Base-by-base conservation (phyloP, 2,113 vertebrate species). In the Cepphus grylle region DNA sequence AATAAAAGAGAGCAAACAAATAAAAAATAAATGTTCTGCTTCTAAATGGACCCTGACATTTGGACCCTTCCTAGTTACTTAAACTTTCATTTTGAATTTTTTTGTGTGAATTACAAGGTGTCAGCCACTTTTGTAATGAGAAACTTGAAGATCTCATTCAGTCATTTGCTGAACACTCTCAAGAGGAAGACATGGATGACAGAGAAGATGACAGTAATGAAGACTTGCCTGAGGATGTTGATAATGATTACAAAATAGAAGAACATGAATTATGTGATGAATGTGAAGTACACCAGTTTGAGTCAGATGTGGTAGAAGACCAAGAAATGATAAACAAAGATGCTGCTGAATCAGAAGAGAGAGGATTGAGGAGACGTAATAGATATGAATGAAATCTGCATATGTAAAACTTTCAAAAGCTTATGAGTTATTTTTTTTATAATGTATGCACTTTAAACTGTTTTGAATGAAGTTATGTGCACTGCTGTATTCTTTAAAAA, bases 121-220 rank as follows among this genome's bases (percentile, higher is more conserved):
- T 70, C n/a, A 98, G 97, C 59, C 92, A 98, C 32, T 77, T 97
- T 20, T 98, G 98, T 80, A 97, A 98, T 69, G 97, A 98, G 78
- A 99, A 98, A 43, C 98, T 99, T 76, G 99, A 99, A 86, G 96
- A 98, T 91, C 98, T 99, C 50, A 98, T 99, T 30, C 97, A 99
- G 94, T 98, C 98, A 14, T 97, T 99, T 19, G 95, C 97, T 16
- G 96, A 93, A 90, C 95, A 97, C 62, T 69, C 97, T 73, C 94
- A 93, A 29, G 97, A 74, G 30, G 92, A 69, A 69, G 94, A 91
- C 36, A 27, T 26, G 13, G 89, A 78, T 55, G 91, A 88, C 23
- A 62, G 61, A 58, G 93, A 97, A 59, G 88, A 88, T 56, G 90
- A 74, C 15, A 55, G 32, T 38, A 88, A 94, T 47, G 87, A 96